Conservation (phyloP, 1,140 invertebrate genomes). For the Magallana gigas region DNA sequence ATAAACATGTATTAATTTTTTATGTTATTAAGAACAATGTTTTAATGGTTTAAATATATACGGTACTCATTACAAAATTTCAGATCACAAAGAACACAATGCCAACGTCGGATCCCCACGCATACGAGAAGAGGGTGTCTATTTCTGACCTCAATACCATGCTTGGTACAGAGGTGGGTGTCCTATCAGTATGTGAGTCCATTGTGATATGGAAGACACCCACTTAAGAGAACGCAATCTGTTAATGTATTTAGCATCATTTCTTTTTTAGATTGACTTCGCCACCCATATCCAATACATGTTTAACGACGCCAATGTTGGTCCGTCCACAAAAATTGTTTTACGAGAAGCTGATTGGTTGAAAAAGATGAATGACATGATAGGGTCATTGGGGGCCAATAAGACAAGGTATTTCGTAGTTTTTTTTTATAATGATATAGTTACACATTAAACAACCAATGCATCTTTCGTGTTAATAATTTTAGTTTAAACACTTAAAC, state of each 20-base stretch:
- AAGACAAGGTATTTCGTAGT: constrained; percentile 67
- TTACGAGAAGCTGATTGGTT: constrained; percentile 82
- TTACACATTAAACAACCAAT: no score
- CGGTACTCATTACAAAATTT: neutral
- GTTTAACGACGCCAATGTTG: constrained; percentile 81
- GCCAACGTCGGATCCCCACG: constrained; percentile 58
- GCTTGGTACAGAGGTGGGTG: constrained; percentile 52
- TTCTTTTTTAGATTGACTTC: constrained; percentile 81
- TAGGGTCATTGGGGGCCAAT: constrained; percentile 82
- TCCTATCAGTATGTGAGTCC: neutral
- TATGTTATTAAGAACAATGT: no score
- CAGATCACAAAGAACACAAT: constrained; percentile 58
- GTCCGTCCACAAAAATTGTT: constrained; percentile 81
- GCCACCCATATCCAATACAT: constrained; percentile 81
- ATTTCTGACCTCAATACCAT: constrained; percentile 53
- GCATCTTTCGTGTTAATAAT: no score
- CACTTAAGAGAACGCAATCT: neutral
- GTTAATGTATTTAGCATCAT: neutral
- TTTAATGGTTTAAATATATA: no score
- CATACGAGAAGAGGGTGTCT: constrained; percentile 67
- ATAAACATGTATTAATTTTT: neutral
- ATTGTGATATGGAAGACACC: neutral
- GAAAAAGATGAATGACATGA: constrained; percentile 80
- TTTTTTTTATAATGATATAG: no score
- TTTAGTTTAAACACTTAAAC: no score